These are phyloP conservation scores for Trididemnum clinides DNA, from an alignment of 23 tunicate species.

Conservation along the genomic window DNA sequence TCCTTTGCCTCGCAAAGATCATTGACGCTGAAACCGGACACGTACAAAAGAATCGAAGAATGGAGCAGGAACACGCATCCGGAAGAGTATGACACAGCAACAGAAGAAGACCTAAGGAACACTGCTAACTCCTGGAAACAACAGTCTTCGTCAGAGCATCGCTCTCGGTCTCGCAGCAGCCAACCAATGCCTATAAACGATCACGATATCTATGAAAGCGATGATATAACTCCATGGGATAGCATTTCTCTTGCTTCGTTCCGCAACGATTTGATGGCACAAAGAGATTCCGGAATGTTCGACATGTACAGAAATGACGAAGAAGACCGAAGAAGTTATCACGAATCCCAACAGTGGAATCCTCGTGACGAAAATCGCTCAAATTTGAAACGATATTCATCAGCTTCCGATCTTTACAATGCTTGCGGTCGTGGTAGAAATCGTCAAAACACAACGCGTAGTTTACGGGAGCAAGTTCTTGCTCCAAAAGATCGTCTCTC, in stretches of 20 bases:
- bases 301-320: conserved; percentile 14
- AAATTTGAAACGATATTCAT: background rate
- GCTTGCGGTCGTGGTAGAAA: background rate
- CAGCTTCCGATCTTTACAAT: background rate
- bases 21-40: background rate
- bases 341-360: background rate
- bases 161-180: background rate
- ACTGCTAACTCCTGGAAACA: background rate
- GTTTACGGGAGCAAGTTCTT: background rate
- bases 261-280: background rate
- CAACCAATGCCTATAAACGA: background rate
- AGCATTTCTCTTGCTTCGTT: background rate
- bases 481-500: conserved; percentile 13
- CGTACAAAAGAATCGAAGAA: conserved; percentile 18
- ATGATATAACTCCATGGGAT: conserved; percentile 13
- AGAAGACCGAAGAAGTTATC: background rate
- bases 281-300: conserved; percentile 29
- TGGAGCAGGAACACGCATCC: conserved; percentile 28
- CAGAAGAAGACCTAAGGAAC: background rate
- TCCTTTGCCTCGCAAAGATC: too few relatives aligned
- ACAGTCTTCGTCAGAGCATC: background rate
- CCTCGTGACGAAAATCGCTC: background rate
- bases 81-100: background rate
- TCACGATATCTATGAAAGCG: background rate
- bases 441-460: background rate